Evolutionary conservation across 2,888 invertebrate species (phyloP), one percentile per base, ranked within the genome.

Genomic region (Heliconius cydno): DNA sequence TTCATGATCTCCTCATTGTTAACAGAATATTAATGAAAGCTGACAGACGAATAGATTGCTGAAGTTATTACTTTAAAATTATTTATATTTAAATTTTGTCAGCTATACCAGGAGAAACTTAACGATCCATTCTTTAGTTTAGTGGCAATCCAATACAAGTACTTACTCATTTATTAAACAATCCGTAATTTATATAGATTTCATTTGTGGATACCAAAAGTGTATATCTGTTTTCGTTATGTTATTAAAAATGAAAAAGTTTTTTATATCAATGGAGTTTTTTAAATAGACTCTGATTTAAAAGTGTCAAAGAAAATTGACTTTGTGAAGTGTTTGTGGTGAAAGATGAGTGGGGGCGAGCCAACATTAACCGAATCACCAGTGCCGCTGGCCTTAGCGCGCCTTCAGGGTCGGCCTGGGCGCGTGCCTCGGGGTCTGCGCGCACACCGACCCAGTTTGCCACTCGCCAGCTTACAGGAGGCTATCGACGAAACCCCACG

Each of bases 331-430:
- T 82, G 80, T 77, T 57, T 76, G 80, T 79, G 85, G 82, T 84
- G 84, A 75, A 92, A 85, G 86, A 94, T 93, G 94, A 95, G 92
- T 89, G 90, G 91, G 60, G 86, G 88, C 86, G 94, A 94, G 85
- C 91, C 94, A 73, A 94, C 94, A 77, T 82, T 95, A 85, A 94
- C 94, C 79, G 94, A 95, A 89, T 93, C 94, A 83, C 95, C 95
- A 82, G 95, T 95, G 88, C 94, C 95, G 78, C 86, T 95, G 88
- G 94, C 95, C 78, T 88, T 95, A 86, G 92, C 94, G 83, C 89
- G 94, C 82, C 88, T 92, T 81, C 94, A 92, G 85, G 90, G 88
- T 77, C 89, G 91, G 81, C 88, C 91, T 34, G 89, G 88, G 86
- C 95, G 90, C 41, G 84, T 86, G 85, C 87, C 86, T 82, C 91